Evolutionary conservation across 2,113 vertebrate genomes (phyloP), one percentile per base, ranked within the genome.

Genomic region (Mionectes macconnelli): DNA sequence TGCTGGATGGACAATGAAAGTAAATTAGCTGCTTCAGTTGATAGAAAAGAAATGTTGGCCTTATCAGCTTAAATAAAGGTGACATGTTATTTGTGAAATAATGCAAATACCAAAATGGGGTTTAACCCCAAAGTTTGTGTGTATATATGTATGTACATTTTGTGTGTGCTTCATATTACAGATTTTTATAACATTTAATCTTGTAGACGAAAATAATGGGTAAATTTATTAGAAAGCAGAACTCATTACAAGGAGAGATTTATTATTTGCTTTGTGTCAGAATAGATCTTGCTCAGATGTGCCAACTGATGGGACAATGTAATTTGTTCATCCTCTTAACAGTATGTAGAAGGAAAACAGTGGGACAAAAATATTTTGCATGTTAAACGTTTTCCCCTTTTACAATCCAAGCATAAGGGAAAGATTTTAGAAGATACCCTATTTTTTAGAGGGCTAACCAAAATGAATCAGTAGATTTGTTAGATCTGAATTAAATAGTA

Each of bases 171-270:
- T 85, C 1, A 0, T 28, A 15, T 80, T 86, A 44, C 10, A 27
- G 12, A 47, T 90, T 87, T 62, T 89, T 83, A 82, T 62, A 95
- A 91, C 57, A 91, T 94, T 97, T 97, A 97, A 95, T 98, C 85
- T 97, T 88, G 89, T 89, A 93, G 90, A 90, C 94, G 95, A 87
- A 98, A 98, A 97, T 97, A 97, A 97, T 97, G 92, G 79, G 87
- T 96, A 91, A 98, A 97, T 98, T 97, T 97, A 98, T 98, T 98
- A 87, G 89, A 96, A 97, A 98, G 97, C 87, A 92, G 93, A 97
- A 94, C 91, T 97, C 91, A 89, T 97, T 97, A 97, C 84, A 95
- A 82, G 96, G 94, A 95, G 93, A 97, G 91, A 96, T 97, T 96
- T 97, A 97, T 98, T 97, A 94, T 97, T 98, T 97, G 96, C 96